Percentiles rank a stretch among this genome's conserved stretches.
These are phyloP conservation scores for Chlorocebus sabaeus DNA, from an alignment of 2,113 vertebrate genomes.

Conservation along the genomic window DNA sequence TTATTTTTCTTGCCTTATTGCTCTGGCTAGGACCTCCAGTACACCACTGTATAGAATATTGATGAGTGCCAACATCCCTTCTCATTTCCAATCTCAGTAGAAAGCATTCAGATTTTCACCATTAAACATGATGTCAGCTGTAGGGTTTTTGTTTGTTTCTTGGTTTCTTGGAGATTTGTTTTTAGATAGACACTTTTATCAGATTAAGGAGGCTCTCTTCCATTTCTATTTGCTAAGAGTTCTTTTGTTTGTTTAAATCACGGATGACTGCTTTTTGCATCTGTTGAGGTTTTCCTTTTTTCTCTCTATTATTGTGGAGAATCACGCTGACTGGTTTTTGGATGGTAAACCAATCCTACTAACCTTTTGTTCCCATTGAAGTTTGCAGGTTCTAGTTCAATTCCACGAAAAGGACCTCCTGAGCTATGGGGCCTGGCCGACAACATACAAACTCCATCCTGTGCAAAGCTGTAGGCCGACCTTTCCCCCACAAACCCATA, in stretches of 20 bases:
- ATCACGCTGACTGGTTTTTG: not conserved
- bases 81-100: not conserved
- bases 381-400: not conserved
- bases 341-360: not conserved
- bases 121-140: not conserved
- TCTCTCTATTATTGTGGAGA: not conserved
- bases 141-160: not conserved
- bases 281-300: not conserved
- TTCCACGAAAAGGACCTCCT: not conserved
- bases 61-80: not conserved
- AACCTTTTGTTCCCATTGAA: not conserved
- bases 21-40: not conserved
- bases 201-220: not conserved
- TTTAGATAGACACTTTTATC: not conserved
- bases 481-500: not conserved
- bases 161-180: not conserved
- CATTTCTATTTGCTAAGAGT: not conserved
- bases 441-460: not conserved
- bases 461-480: not conserved
- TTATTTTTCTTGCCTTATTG: slow-evolving; percentile 43
- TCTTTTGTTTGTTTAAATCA: not conserved
- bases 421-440: not conserved
- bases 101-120: not conserved
- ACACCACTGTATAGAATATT: not conserved
- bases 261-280: not conserved